Base-by-base conservation (phyloP, 1,140 invertebrate species). In the Heliconius hewitsoni region DNA sequence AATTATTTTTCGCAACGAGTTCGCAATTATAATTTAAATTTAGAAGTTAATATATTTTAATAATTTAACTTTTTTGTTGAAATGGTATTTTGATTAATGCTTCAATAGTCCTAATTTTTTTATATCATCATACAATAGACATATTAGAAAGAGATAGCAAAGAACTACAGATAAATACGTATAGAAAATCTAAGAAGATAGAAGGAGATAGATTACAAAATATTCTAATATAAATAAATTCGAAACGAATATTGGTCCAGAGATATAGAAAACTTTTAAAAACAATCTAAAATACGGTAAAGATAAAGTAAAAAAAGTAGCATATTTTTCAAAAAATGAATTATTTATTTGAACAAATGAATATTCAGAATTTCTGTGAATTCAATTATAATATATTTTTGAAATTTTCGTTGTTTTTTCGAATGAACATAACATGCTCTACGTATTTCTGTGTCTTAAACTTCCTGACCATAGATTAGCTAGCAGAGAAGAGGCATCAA, bases 171-270 rank as follows among this genome's bases (percentile, higher is more conserved):
- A 78, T 78, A 78, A 78, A 78, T 57, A 77, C 72, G 34, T 42
- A 73, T 73, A 78, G 72, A 78, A 78, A 78, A 42, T 78, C 71
- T 73, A 73, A 78, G 72, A 78, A 52, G 19, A 78, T 42, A 72
- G 46, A 77, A 72, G 52, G 71, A 71, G 76, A 73, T 73, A 73
- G 46, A 73, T 60, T 73, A 34, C n/a, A 79, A 79, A 76, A 82
- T 55, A 78, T 82, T 73, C 77, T 82, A 79, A 82, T 78, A 42
- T 81, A 78, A 81, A 81, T 82, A 82, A 79, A 82, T 79, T 82
- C 77, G 74, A 76, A 82, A 82, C 34, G 18, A 82, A 82, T 52
- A 57, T 82, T 82, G 81, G 81, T 82, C 77, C 76, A 73, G 73
- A 79, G 73, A 78, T 23, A 77, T 46, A 66, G 9, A 66, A 66